A percentile compares a stretch with the other conserved stretches of the same genome.
Evolutionary conservation across 1,140 invertebrate genomes (phyloP).

Genomic region (Drosophila carrolli): DNA sequence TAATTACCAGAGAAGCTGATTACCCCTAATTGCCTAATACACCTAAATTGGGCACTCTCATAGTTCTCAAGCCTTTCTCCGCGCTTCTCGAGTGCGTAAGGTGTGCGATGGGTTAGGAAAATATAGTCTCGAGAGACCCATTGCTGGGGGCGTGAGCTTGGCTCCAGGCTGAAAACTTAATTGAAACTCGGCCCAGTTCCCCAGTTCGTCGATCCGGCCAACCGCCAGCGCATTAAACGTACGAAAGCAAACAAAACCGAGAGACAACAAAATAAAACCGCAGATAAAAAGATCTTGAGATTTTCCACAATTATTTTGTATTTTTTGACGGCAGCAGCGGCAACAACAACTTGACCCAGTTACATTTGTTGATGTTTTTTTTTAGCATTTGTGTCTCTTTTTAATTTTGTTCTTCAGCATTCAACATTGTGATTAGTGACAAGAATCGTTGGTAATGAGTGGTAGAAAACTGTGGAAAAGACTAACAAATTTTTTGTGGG

Average conservation of each 20-base stretch:
- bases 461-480: constrained; percentile 31
- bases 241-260: constrained; percentile 45
- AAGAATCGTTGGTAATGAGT: constrained; percentile 72
- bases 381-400: constrained; percentile 42
- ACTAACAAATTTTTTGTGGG: constrained; percentile 45
- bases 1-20: constrained; percentile 34
- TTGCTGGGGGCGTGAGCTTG: constrained; percentile 21
- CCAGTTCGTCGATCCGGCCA: constrained; percentile 36
- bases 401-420: constrained; percentile 64
- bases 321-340: constrained; percentile 27
- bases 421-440: constrained; percentile 72
- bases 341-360: constrained; percentile 69
- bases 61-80: constrained; percentile 44
- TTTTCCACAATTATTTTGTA: constrained; percentile 75
- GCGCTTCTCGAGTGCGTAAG: constrained; percentile 48
- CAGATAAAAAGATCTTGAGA: constrained; percentile 75
- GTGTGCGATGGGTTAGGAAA: constrained; percentile 5
- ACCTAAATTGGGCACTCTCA: constrained; percentile 32
- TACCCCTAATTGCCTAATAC: constrained; percentile 45
- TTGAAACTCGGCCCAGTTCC: constrained; percentile 52
- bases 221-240: constrained; percentile 50
- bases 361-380: constrained; percentile 72
- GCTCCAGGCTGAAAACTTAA: constrained; percentile 43
- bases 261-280: constrained; percentile 68
- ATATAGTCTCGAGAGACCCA: constrained; percentile 1